Evolutionary conservation across 2,888 invertebrate species (phyloP).

Genomic region (Eupeodes luniger): DNA sequence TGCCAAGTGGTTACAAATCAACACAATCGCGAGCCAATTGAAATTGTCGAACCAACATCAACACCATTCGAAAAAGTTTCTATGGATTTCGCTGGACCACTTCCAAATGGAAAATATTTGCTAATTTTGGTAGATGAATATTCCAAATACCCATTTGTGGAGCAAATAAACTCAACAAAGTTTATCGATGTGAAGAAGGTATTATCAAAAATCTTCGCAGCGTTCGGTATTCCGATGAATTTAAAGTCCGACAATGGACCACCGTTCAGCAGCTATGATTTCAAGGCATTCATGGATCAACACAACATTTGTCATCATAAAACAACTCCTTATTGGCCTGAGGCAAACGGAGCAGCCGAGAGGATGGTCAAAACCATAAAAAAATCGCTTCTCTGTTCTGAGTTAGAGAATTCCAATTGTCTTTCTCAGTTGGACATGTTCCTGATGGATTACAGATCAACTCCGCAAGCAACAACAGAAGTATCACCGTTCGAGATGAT

Average conservation of each 20-base stretch:
- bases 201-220: too few species aligned
- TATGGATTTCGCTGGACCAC: slow-evolving; percentile 19
- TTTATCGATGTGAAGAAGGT: neutral
- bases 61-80: slow-evolving; percentile 10
- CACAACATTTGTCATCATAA: neutral
- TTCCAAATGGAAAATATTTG: slow-evolving; percentile 9
- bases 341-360: slow-evolving; percentile 31
- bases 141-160: slow-evolving; percentile 1
- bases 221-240: too few species aligned
- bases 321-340: slow-evolving; percentile 28
- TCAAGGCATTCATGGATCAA: neutral
- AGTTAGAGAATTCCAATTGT: slow-evolving; percentile 5
- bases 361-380: slow-evolving; percentile 25
- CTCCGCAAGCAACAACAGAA: slow-evolving; percentile 13
- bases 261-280: too few species aligned
- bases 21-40: neutral
- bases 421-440: slow-evolving; percentile 7
- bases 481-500: neutral
- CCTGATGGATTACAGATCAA: slow-evolving; percentile 9
- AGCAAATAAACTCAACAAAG: slow-evolving; percentile 24
- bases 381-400: neutral
- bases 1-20: neutral
- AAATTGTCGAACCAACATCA: slow-evolving; percentile 20
- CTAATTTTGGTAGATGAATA: slow-evolving; percentile 1
- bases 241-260: too few species aligned